A percentile compares a stretch with the other conserved stretches of the same genome.
These are phyloP conservation scores for Erythrolamprus reginae DNA, from an alignment of 2,113 vertebrate species.

Conservation along the genomic window DNA sequence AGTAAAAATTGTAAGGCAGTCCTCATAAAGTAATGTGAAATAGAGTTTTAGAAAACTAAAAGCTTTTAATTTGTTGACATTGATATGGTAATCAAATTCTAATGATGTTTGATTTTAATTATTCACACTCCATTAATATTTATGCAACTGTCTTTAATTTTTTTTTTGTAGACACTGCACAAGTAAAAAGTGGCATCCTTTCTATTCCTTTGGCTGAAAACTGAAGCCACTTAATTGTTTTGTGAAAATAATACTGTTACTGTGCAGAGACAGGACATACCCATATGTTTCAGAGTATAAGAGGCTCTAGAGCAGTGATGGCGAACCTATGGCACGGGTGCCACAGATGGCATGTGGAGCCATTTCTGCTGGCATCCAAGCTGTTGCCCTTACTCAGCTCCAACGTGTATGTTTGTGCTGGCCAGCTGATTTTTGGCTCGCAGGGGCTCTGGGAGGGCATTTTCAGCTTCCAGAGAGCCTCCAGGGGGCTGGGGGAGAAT, in stretches of 20 bases:
- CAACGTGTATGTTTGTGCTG: too few species aligned
- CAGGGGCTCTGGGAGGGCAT: too few species aligned
- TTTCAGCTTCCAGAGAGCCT: too few species aligned
- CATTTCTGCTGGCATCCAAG: too few species aligned
- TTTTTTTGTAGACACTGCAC: background rate
- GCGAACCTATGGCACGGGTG: too few species aligned
- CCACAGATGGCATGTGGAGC: too few species aligned
- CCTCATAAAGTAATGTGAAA: background rate
- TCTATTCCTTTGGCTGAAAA: background rate
- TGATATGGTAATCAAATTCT: background rate
- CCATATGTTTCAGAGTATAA: too few species aligned
- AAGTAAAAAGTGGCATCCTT: background rate
- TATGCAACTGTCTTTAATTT: background rate
- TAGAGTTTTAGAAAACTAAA: background rate
- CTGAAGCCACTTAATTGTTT: fast-evolving
- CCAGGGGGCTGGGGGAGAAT: too few species aligned
- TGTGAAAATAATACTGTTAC: background rate
- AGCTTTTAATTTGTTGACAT: background rate
- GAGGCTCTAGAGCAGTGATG: too few species aligned
- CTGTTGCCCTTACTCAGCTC: too few species aligned
- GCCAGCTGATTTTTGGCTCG: too few species aligned
- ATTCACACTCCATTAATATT: background rate
- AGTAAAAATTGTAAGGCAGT: background rate
- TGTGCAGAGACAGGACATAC: fast-evolving
- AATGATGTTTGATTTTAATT: background rate